Percentiles rank a stretch among this genome's conserved stretches.
Evolutionary conservation across 2,113 vertebrate species (phyloP).

Genomic region (Struthidea cinerea): DNA sequence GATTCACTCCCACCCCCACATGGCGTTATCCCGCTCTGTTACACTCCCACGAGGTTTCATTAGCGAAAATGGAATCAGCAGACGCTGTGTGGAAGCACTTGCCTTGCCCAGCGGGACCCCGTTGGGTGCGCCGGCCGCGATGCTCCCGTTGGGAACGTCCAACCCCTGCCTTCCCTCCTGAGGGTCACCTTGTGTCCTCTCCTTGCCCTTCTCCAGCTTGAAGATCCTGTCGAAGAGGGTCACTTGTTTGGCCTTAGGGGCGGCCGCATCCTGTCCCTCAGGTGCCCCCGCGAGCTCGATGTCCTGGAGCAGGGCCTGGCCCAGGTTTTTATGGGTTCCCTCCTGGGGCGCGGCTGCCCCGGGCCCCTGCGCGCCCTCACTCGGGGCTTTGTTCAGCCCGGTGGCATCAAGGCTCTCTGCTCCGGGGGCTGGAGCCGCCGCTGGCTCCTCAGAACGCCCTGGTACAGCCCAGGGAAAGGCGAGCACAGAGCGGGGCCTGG

Average conservation of each 20-base stretch:
- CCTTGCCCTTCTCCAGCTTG: constrained; percentile 69
- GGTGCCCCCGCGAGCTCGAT: neutral
- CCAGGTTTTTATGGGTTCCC: neutral
- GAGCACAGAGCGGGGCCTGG: constrained; percentile 62
- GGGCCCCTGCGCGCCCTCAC: neutral
- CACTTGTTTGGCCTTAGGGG: constrained; percentile 22
- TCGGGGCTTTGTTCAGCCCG: constrained; percentile 33
- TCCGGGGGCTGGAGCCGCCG: constrained; percentile 6
- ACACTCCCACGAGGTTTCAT: neutral
- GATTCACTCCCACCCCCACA: neutral
- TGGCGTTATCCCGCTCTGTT: accelerated
- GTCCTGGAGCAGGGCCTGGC: neutral
- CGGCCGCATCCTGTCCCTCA: neutral
- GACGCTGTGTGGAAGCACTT: constrained; percentile 17
- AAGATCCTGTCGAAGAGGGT: constrained; percentile 79
- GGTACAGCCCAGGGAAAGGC: constrained; percentile 70
- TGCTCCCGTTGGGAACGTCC: neutral
- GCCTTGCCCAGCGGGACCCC: constrained; percentile 41
- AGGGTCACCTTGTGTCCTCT: neutral
- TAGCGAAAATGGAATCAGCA: accelerated
- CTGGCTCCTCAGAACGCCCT: constrained; percentile 63
- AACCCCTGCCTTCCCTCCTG: neutral
- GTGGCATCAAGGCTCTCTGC: neutral
- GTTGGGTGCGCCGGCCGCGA: neutral
- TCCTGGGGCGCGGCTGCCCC: neutral